A percentile compares a stretch with the other conserved stretches of the same genome.
These are phyloP conservation scores for Heliconius hewitsoni DNA, from an alignment of 1,140 invertebrate genomes.

Conservation along the genomic window DNA sequence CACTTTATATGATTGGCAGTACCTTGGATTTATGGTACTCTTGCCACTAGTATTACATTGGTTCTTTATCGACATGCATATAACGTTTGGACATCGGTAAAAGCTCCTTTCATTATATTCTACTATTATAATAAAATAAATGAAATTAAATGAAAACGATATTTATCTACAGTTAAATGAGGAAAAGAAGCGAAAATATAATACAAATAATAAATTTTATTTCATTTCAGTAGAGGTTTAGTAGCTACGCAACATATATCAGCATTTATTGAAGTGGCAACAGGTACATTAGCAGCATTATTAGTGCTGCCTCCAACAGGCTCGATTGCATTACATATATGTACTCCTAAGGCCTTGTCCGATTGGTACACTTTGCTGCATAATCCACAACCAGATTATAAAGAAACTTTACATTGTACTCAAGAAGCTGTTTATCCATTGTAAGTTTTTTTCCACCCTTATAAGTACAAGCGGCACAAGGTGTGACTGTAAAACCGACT, in stretches of 20 bases:
- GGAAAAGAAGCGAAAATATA: not conserved
- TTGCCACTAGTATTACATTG: slow-evolving; percentile 93
- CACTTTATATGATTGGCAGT: slow-evolving; percentile 95
- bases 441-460: slow-evolving; percentile 83
- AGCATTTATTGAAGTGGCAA: slow-evolving; percentile 89
- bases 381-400: slow-evolving; percentile 96
- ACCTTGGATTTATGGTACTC: slow-evolving; percentile 95
- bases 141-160: not conserved
- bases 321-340: slow-evolving; percentile 87
- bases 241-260: slow-evolving; percentile 86
- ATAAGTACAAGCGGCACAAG: too few species aligned
- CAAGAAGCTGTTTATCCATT: slow-evolving; percentile 98
- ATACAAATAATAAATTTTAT: not conserved
- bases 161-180: too few species aligned
- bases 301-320: slow-evolving; percentile 90
- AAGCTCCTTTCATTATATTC: slow-evolving; percentile 25
- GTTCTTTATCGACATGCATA: slow-evolving; percentile 94
- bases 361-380: slow-evolving; percentile 98
- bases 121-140: not conserved
- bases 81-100: slow-evolving; percentile 86
- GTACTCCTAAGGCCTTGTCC: slow-evolving; percentile 88
- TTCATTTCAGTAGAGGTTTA: slow-evolving; percentile 57
- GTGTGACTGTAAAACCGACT: too few species aligned
- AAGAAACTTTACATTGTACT: slow-evolving; percentile 93
- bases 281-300: slow-evolving; percentile 88